Evolutionary conservation across 2,888 invertebrate species (phyloP).

Genomic region (Metalampra italica): DNA sequence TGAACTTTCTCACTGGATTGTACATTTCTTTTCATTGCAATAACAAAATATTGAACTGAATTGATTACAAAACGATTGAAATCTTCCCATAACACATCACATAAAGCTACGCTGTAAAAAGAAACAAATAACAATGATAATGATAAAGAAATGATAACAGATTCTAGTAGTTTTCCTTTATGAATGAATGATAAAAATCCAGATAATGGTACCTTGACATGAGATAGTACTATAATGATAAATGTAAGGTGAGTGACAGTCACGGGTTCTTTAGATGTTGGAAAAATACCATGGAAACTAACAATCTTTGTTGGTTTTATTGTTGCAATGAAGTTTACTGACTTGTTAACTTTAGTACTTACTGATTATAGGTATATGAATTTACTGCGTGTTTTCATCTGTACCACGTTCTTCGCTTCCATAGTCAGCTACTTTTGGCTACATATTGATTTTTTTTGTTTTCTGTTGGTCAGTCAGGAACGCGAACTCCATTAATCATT

Average conservation of each 20-base stretch:
- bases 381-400: neutral
- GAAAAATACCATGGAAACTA: slow-evolving; percentile 17
- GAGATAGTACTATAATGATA: slow-evolving; percentile 9
- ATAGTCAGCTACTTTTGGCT: too few species aligned
- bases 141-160: neutral
- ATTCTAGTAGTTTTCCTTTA: neutral
- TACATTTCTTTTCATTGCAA: too few species aligned
- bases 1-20: too few species aligned
- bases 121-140: neutral
- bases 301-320: neutral
- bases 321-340: neutral
- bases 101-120: neutral
- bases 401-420: too few species aligned
- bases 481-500: too few species aligned
- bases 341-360: neutral
- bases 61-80: too few species aligned
- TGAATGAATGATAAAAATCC: slow-evolving; percentile 5
- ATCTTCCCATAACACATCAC: neutral
- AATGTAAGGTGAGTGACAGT: slow-evolving; percentile 15
- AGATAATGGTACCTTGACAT: slow-evolving; percentile 16
- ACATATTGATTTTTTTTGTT: too few species aligned
- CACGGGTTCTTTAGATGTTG: slow-evolving; percentile 20
- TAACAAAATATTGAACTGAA: too few species aligned
- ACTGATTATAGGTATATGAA: too few species aligned
- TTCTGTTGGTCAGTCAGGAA: too few species aligned